A percentile compares a stretch with the other conserved stretches of the same genome.
phyloP scores from a whole-genome alignment of 2,113 vertebrate species.

The Morone saxatilis region DNA sequence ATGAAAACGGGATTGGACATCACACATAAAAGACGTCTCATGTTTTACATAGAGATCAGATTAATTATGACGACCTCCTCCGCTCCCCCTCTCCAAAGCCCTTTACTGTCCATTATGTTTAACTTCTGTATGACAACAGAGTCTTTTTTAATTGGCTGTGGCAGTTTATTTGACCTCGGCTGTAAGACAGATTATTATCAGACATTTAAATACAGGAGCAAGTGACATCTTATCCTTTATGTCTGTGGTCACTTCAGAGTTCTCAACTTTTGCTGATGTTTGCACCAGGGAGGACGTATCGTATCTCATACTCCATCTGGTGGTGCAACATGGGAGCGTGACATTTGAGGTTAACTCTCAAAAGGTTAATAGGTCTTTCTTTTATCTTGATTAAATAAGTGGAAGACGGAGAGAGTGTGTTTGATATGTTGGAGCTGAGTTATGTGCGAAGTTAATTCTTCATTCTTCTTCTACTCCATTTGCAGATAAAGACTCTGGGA shows the following conservation, averaged over 20 bases:
- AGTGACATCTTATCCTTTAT: conserved; percentile 40
- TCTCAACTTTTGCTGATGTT: conserved; percentile 50
- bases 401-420: background rate
- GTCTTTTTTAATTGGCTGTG: background rate
- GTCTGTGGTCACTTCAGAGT: conserved; percentile 28
- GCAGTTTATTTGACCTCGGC: background rate
- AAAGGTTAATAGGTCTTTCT: background rate
- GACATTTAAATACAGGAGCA: conserved; percentile 14
- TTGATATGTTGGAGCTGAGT: background rate
- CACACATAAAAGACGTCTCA: conserved; percentile 36
- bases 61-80: conserved; percentile 30
- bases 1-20: conserved; percentile 39
- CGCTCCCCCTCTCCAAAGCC: background rate
- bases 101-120: background rate
- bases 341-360: background rate
- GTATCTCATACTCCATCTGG: conserved; percentile 52
- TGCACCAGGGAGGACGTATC: conserved; percentile 4
- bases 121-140: background rate
- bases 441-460: background rate
- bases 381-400: background rate
- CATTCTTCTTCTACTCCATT: background rate
- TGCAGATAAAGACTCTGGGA: background rate
- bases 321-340: conserved; percentile 21
- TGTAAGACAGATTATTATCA: background rate
- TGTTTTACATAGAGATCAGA: conserved; percentile 51